Conservation (phyloP, 2,888 invertebrate genomes). For the Girardia tigrina region DNA sequence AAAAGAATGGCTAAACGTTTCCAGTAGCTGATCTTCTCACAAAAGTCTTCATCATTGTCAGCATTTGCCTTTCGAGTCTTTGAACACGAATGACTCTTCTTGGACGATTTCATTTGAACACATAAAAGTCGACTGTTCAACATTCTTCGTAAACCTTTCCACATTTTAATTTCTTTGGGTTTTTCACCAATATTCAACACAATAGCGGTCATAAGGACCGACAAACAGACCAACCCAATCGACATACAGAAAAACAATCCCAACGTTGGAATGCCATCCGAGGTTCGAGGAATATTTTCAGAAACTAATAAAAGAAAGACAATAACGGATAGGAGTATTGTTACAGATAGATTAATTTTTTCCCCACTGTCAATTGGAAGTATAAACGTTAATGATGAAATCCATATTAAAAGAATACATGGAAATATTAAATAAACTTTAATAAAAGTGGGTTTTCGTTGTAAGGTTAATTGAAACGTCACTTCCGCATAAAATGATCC, state of each 20-base stretch:
- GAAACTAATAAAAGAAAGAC: slow-evolving; percentile 35
- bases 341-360: slow-evolving; percentile 28
- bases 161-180: slow-evolving; percentile 31
- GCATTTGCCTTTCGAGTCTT: not conserved
- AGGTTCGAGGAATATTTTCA: slow-evolving; percentile 36
- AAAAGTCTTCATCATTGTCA: not conserved
- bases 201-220: slow-evolving; percentile 27
- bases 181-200: slow-evolving; percentile 33
- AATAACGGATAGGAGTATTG: slow-evolving; percentile 33
- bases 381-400: slow-evolving; percentile 31
- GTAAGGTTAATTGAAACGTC: slow-evolving; percentile 32
- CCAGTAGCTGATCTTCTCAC: slow-evolving; percentile 28
- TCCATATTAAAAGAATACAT: slow-evolving; percentile 35
- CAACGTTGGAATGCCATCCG: slow-evolving; percentile 33
- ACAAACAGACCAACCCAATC: slow-evolving; percentile 32
- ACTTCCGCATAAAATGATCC: slow-evolving; percentile 32
- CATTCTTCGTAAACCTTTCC: not conserved
- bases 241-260: slow-evolving; percentile 35
- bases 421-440: slow-evolving; percentile 36
- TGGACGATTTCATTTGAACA: not conserved
- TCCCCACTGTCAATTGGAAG: slow-evolving; percentile 36
- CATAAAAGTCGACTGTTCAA: not conserved
- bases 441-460: slow-evolving; percentile 33
- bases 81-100: not conserved
- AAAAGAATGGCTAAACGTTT: slow-evolving; percentile 31